These are phyloP conservation scores for Coptodon bakossiorum DNA, from an alignment of 2,113 vertebrate genomes.

Conservation along the genomic window DNA sequence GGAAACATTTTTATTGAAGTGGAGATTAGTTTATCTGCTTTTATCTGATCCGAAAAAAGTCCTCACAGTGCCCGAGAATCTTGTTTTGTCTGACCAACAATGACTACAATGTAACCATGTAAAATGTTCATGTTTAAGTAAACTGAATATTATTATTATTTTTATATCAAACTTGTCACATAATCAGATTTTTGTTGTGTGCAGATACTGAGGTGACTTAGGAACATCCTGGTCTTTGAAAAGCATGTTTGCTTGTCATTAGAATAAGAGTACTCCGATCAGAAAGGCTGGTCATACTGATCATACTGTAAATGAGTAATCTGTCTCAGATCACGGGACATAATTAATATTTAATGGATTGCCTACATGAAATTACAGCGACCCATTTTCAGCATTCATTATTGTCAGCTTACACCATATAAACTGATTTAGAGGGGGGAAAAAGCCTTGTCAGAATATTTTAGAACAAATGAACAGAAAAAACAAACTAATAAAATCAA, in stretches of 20 bases:
- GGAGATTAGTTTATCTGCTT: not conserved
- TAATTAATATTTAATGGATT: not conserved
- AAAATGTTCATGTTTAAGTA: not conserved
- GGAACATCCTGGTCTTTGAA: not conserved
- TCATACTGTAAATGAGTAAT: not conserved
- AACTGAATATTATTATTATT: not conserved
- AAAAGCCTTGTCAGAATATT: not conserved
- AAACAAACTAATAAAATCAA: not conserved
- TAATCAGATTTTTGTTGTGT: not conserved
- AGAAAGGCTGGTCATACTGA: not conserved
- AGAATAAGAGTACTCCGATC: not conserved
- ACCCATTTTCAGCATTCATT: not conserved
- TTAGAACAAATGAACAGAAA: not conserved
- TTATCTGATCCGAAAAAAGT: not conserved
- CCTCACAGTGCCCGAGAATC: not conserved
- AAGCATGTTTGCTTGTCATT: not conserved
- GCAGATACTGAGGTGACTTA: not conserved
- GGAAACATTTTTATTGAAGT: not conserved
- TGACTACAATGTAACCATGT: not conserved
- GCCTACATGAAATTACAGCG: not conserved
- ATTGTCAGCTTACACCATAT: not conserved
- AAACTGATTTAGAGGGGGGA: not conserved
- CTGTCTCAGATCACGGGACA: not conserved
- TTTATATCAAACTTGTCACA: not conserved
- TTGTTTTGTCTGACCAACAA: rapidly evolving